Percentiles rank a stretch among this genome's conserved stretches.
Conservation (phyloP, 1,140 invertebrate genomes). For the Aphelinus atriplicis region DNA sequence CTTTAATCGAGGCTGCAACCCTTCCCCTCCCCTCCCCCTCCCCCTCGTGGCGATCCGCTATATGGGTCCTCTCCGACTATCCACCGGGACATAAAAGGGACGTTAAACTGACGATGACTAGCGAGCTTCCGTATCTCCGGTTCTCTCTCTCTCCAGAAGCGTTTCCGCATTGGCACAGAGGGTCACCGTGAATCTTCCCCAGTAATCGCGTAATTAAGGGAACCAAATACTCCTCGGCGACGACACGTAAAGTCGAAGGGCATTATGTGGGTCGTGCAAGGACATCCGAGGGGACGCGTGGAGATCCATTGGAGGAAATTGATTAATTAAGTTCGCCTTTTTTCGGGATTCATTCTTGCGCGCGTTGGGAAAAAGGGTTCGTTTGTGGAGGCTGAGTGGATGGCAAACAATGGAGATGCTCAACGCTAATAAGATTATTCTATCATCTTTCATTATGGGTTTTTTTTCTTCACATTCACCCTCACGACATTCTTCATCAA, state of each 20-base stretch:
- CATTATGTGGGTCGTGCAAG: too few relatives aligned
- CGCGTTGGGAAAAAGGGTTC: too few relatives aligned
- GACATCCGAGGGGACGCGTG: neutral
- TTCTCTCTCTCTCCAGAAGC: neutral
- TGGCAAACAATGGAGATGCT: too few relatives aligned
- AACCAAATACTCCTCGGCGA: neutral
- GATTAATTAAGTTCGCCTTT: neutral
- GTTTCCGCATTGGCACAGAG: neutral
- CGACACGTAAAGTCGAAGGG: neutral
- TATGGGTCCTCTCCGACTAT: neutral
- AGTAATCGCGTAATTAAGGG: constrained; percentile 11
- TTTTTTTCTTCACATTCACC: too few relatives aligned
- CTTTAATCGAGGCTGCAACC: neutral
- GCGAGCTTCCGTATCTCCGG: too few relatives aligned
- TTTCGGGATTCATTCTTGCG: neutral
- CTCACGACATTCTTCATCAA: too few relatives aligned
- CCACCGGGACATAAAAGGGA: neutral
- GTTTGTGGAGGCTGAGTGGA: too few relatives aligned
- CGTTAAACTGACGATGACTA: neutral
- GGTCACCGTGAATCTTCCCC: neutral
- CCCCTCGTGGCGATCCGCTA: too few relatives aligned
- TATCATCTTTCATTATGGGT: too few relatives aligned
- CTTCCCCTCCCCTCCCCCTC: too few relatives aligned
- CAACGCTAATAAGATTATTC: too few relatives aligned
- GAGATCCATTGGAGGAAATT: neutral